Conservation (phyloP, 2,888 invertebrate species). For the Metacarcinus magister region DNA sequence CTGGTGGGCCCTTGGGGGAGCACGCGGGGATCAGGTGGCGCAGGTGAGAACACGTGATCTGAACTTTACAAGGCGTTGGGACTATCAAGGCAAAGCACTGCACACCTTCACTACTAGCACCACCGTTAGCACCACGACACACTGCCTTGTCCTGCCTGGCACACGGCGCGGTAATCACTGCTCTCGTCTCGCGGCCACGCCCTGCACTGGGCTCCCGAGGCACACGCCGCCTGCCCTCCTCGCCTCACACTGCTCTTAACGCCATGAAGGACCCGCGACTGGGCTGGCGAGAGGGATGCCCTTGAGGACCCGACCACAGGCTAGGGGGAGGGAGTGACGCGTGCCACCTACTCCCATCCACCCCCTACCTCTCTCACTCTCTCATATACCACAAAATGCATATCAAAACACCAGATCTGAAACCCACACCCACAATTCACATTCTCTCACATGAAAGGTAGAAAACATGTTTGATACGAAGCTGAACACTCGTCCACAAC, state of each 20-base stretch:
- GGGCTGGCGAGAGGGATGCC: neutral
- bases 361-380: neutral
- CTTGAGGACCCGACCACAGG: slow-evolving; percentile 16
- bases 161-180: neutral
- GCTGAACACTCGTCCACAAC: neutral
- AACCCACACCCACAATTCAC: neutral
- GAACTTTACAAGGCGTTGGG: neutral
- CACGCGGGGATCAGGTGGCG: slow-evolving; percentile 5
- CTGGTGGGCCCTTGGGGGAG: neutral
- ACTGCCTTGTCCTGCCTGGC: slow-evolving; percentile 7
- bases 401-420: neutral
- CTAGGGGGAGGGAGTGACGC: neutral
- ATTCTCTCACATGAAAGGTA: neutral
- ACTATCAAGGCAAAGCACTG: neutral
- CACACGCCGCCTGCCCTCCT: neutral
- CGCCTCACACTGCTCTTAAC: neutral
- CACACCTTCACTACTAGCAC: neutral
- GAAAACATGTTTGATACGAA: neutral
- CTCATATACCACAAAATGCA: too few relatives aligned
- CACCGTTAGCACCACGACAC: slow-evolving; percentile 8
- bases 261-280: neutral
- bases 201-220: slow-evolving; percentile 45
- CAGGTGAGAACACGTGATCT: neutral
- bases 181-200: neutral
- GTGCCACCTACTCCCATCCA: neutral